These are phyloP conservation scores for Ptychodera flava DNA, from an alignment of 35 echinoderm and acorn worm species.

Conservation along the genomic window DNA sequence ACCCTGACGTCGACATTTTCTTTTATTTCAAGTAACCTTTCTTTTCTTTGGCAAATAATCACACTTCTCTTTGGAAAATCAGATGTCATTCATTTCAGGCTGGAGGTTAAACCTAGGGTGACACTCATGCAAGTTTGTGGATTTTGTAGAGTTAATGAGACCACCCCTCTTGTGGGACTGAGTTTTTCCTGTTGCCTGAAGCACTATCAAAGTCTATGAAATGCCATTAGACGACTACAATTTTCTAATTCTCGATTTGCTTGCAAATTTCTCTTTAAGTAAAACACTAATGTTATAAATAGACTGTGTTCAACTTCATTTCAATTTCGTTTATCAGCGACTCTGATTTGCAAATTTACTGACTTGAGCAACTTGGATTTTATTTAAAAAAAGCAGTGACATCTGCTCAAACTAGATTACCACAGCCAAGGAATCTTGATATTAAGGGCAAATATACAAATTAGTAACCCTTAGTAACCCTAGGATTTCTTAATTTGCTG, in stretches of 20 bases:
- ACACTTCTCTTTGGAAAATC: background rate
- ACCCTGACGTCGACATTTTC: background rate
- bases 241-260: background rate
- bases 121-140: background rate
- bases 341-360: background rate
- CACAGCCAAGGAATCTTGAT: too few relatives aligned
- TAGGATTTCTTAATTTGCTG: too few relatives aligned
- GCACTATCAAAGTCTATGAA: background rate
- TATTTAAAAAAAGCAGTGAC: too few relatives aligned
- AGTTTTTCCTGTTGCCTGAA: background rate
- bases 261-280: background rate
- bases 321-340: background rate
- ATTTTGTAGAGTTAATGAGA: background rate
- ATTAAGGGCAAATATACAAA: too few relatives aligned
- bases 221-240: background rate
- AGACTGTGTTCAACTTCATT: background rate
- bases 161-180: background rate
- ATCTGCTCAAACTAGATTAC: too few relatives aligned
- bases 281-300: background rate
- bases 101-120: background rate
- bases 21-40: background rate
- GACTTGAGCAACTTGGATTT: too few relatives aligned
- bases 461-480: too few relatives aligned
- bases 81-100: background rate
- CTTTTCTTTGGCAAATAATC: background rate